phyloP scores from a whole-genome alignment of 2,113 vertebrate species.

The Sardina pilchardus region DNA sequence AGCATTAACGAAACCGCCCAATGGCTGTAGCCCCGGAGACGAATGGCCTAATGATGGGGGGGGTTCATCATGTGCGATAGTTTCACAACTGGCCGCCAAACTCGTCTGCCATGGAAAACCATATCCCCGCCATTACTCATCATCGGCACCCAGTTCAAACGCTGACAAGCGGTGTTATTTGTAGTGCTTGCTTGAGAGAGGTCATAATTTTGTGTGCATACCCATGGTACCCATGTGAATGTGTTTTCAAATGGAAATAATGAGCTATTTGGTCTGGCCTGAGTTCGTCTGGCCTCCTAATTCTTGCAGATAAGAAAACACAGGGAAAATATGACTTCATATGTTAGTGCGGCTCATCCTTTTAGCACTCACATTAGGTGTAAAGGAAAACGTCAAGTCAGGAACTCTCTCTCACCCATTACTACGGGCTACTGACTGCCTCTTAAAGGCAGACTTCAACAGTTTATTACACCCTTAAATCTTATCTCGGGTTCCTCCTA shows the following conservation, averaged over 20 bases:
- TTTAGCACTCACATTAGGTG: not conserved
- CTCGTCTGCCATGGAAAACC: not conserved
- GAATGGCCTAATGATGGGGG: conserved; percentile 1
- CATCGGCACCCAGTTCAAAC: not conserved
- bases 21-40: not conserved
- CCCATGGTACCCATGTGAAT: not conserved
- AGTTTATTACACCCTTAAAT: too few species aligned
- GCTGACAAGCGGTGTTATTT: not conserved
- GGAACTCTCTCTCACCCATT: not conserved
- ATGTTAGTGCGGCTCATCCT: not conserved
- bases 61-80: not conserved
- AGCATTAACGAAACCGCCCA: conserved; percentile 1
- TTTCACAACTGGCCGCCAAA: conserved; percentile 4
- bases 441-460: too few species aligned
- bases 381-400: not conserved
- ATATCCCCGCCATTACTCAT: not conserved
- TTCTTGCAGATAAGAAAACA: conserved; percentile 14
- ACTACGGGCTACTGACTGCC: not conserved
- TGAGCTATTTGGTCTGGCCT: conserved; percentile 2
- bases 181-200: not conserved
- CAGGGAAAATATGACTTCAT: not conserved
- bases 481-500: too few species aligned
- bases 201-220: not conserved
- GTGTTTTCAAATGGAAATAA: not conserved
- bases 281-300: not conserved